Percentiles rank a stretch among this genome's conserved stretches.
Evolutionary conservation across 2,113 vertebrate genomes (phyloP).

Genomic region (Anoplopoma fimbria): DNA sequence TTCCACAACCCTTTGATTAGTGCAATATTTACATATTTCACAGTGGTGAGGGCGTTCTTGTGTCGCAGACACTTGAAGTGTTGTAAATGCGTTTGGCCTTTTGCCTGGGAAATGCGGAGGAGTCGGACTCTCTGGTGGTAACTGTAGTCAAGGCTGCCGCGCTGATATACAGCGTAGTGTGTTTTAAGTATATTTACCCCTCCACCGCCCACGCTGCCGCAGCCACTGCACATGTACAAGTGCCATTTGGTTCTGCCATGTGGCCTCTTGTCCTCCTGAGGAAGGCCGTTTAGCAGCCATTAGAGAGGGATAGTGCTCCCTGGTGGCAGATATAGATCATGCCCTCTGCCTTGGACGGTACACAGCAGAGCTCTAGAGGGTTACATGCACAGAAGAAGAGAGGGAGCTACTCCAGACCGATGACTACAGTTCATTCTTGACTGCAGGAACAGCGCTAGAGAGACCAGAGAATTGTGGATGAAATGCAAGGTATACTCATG

Average conservation of each 20-base stretch:
- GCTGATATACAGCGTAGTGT: constrained; percentile 55
- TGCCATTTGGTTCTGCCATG: constrained; percentile 64
- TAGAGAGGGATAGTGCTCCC: constrained; percentile 78
- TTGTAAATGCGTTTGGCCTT: constrained; percentile 95
- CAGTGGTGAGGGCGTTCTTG: constrained; percentile 85
- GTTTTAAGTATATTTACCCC: constrained; percentile 74
- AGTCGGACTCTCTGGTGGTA: constrained; percentile 73
- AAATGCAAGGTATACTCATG: neutral
- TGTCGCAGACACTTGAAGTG: constrained; percentile 89
- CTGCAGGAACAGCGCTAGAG: neutral
- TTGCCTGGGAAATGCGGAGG: constrained; percentile 86
- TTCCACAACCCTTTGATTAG: constrained; percentile 95
- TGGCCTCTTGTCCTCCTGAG: constrained; percentile 61
- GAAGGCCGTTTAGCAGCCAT: constrained; percentile 69
- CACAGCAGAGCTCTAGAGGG: constrained; percentile 25
- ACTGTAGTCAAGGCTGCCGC: constrained; percentile 69
- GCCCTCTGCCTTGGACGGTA: constrained; percentile 56
- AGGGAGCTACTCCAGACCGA: constrained; percentile 5
- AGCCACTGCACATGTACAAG: constrained; percentile 52
- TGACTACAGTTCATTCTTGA: neutral
- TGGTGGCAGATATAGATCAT: constrained; percentile 77
- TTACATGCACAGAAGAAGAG: constrained; percentile 10
- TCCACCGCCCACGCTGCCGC: constrained; percentile 26
- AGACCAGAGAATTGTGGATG: neutral
- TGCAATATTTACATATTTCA: constrained; percentile 95